Evolutionary conservation across 1,140 invertebrate genomes (phyloP).

Genomic region (Tetramorium alpestre): DNA sequence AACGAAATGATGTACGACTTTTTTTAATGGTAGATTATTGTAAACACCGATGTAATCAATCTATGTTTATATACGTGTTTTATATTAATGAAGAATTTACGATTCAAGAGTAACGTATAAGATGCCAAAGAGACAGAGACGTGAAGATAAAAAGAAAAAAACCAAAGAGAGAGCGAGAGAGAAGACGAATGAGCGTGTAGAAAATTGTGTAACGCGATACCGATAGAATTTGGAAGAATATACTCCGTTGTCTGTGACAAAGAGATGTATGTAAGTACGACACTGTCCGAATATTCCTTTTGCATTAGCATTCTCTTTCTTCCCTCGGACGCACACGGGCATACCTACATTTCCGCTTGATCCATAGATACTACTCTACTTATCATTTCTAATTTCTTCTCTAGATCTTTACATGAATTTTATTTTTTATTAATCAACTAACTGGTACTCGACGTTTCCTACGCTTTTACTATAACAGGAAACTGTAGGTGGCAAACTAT

Average conservation of each 20-base stretch:
- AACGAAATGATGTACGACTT: slow-evolving; percentile 73
- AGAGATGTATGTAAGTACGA: slow-evolving; percentile 6
- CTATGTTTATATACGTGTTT: slow-evolving; percentile 86
- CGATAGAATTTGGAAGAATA: slow-evolving; percentile 70
- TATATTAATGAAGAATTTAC: slow-evolving; percentile 83
- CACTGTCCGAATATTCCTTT: neutral
- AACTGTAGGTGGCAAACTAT: neutral
- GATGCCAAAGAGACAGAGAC: slow-evolving; percentile 30
- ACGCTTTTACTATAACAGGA: neutral
- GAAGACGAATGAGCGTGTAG: slow-evolving; percentile 53
- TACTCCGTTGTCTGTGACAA: slow-evolving; percentile 69
- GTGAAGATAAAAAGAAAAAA: neutral
- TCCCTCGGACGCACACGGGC: neutral
- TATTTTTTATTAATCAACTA: slow-evolving; percentile 6
- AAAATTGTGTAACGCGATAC: slow-evolving; percentile 67
- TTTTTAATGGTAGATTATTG: slow-evolving; percentile 83
- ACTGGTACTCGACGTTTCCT: neutral
- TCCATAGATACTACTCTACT: neutral
- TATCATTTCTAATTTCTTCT: neutral
- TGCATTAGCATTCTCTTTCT: neutral
- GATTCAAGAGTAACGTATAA: slow-evolving; percentile 62
- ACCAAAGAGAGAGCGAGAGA: neutral
- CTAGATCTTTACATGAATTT: neutral
- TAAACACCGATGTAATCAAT: slow-evolving; percentile 85
- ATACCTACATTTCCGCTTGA: neutral